Evolutionary conservation across 2,113 vertebrate species (phyloP).

Genomic region (Rostratula benghalensis): DNA sequence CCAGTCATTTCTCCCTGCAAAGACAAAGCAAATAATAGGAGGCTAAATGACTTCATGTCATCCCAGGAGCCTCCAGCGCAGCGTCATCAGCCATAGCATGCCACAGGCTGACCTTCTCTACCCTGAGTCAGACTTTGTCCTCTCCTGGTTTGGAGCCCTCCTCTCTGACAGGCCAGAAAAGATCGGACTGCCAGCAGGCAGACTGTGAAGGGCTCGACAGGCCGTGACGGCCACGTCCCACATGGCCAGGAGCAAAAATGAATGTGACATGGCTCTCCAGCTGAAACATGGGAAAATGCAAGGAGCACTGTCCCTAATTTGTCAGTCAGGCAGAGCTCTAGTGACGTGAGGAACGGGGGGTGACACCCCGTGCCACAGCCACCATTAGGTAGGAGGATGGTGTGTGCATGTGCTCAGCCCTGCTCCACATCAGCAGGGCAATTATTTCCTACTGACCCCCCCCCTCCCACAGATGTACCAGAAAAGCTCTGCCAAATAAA

Average conservation of each 20-base stretch:
- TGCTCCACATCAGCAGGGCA: neutral
- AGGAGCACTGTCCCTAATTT: neutral
- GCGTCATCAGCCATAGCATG: accelerated
- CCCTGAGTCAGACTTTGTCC: neutral
- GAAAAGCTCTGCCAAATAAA: neutral
- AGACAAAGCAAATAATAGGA: neutral
- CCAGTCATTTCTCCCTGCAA: neutral
- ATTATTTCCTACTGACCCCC: neutral
- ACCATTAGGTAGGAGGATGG: neutral
- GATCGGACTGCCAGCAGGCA: neutral
- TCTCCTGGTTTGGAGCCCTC: neutral
- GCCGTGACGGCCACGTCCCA: accelerated
- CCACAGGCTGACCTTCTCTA: neutral
- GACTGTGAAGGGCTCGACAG: neutral
- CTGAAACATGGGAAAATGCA: accelerated
- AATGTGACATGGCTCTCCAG: neutral
- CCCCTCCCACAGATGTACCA: neutral
- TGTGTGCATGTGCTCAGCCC: neutral
- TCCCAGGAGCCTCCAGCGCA: neutral
- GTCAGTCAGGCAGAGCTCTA: neutral
- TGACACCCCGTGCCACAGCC: neutral
- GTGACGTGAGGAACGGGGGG: neutral
- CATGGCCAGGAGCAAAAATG: neutral
- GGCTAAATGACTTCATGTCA: neutral
- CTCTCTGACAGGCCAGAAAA: neutral